These are phyloP conservation scores for Phortica magna DNA, from an alignment of 2,888 invertebrate genomes.

Conservation along the genomic window DNA sequence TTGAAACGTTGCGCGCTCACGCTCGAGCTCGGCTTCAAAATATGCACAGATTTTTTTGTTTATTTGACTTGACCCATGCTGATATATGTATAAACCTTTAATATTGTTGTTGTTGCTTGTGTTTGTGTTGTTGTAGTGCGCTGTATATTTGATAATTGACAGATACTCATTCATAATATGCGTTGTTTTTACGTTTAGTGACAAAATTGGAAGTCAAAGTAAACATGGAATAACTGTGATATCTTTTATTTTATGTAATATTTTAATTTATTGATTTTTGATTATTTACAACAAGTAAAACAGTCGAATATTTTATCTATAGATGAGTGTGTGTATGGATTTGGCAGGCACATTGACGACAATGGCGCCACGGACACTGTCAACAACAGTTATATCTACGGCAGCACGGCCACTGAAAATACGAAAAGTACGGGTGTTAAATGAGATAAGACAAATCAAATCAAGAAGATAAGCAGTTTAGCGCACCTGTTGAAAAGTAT, in stretches of 20 bases:
- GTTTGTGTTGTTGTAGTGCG: too few relatives aligned
- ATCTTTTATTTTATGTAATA: too few relatives aligned
- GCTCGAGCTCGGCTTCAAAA: not conserved
- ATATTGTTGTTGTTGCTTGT: constrained; percentile 24
- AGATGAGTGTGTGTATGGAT: constrained; percentile 78
- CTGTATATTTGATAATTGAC: not conserved
- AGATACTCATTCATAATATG: not conserved
- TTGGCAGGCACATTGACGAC: constrained; percentile 70
- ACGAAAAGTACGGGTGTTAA: constrained; percentile 3
- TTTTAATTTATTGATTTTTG: not conserved
- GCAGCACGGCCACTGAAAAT: constrained; percentile 71
- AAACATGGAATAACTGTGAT: too few relatives aligned
- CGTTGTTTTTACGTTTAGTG: too few relatives aligned
- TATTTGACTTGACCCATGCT: not conserved
- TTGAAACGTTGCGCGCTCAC: not conserved
- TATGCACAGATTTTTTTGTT: not conserved
- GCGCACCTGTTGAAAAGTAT: constrained; percentile 81
- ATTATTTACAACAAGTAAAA: not conserved
- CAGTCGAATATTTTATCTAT: constrained; percentile 55
- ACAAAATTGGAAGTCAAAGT: too few relatives aligned
- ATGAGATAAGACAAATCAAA: constrained; percentile 11
- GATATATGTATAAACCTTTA: not conserved
- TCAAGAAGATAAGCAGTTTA: not conserved
- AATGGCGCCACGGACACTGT: constrained; percentile 74
- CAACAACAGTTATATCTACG: constrained; percentile 71